phyloP scores from a whole-genome alignment of 2,113 vertebrate species.

The Sinocyclocheilus maitianheensis region DNA sequence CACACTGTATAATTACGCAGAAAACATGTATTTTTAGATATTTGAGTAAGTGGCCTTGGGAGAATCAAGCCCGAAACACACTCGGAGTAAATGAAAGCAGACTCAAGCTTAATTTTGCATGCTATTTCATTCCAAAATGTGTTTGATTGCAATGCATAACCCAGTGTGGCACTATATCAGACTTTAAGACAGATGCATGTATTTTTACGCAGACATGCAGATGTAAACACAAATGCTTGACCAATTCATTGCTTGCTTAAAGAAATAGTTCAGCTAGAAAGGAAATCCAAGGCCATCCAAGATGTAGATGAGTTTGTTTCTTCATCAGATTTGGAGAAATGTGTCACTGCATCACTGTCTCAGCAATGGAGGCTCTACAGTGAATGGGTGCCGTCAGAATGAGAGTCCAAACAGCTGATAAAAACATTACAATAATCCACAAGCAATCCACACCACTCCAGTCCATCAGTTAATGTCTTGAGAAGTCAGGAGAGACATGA shows the following conservation, averaged over 20 bases:
- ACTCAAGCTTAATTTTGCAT: background rate
- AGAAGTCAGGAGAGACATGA: no score
- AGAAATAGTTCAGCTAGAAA: background rate
- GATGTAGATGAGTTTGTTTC: background rate
- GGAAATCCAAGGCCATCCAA: background rate
- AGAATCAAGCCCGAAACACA: background rate
- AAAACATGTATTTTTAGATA: conserved; percentile 7
- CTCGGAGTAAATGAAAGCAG: background rate
- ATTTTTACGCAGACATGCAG: background rate
- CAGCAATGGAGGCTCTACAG: no score
- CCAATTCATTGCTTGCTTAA: background rate
- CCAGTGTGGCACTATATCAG: background rate
- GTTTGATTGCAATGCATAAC: background rate
- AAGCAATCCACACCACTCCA: background rate
- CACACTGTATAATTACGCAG: background rate
- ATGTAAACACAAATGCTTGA: background rate
- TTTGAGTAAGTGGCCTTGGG: conserved; percentile 10
- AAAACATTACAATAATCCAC: background rate
- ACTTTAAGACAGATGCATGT: background rate
- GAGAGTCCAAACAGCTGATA: background rate
- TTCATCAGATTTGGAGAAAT: no score
- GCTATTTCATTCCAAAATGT: background rate
- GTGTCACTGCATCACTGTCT: no score
- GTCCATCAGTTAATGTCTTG: background rate
- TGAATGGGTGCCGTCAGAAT: background rate